Base-by-base conservation (phyloP, 2,113 vertebrate genomes). In the Tychaedon coryphoeus region DNA sequence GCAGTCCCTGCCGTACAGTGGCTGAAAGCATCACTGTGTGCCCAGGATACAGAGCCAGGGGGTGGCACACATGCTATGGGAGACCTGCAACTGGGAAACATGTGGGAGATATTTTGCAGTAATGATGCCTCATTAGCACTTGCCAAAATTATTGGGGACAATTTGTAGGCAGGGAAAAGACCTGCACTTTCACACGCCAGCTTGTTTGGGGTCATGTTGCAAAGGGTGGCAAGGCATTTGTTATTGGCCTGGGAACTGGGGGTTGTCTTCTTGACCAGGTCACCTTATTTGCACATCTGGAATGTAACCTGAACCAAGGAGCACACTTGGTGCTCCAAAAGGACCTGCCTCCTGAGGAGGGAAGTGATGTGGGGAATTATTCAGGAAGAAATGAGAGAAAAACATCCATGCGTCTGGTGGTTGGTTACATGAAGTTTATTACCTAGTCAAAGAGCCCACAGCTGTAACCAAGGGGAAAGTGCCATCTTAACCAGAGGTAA, bases 21-120 rank as follows among this genome's bases (percentile, higher is more conserved):
- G 2, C 40, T 45, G 85, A 70, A 77, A 75, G 43, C 61, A 36
- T 31, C 38, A 36, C 6, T 1, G 54, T 22, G 50, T 34, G 60
- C 45, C 50, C 8, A 6, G 47, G 51, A 53, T 71, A 71, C 0
- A 0, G 54, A 69, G 48, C 18, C 0, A 0, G 13, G 5, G 38
- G 16, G 25, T 42, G 18, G 22, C 40, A 82, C 62, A 48, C 47
- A 8, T 6, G 31, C 42, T 22, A 3, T 4, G 40, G 29, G 50
- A 72, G 34, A 70, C 40, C 31, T n/a, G 33, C 45, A 72, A 8
- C 7, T 33, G 66, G 40, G 25, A 80, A 70, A 76, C 0, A 0
- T 16, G 56, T 1, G 2, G 61, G 31, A 69, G 10, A 38, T 42
- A 62, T 20, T 40, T 48, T 48, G 56, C 64, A 66, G 56, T 19